These are phyloP conservation scores for Hypotaenidia okinawae DNA, from an alignment of 2,797 vertebrate genomes.

Conservation along the genomic window DNA sequence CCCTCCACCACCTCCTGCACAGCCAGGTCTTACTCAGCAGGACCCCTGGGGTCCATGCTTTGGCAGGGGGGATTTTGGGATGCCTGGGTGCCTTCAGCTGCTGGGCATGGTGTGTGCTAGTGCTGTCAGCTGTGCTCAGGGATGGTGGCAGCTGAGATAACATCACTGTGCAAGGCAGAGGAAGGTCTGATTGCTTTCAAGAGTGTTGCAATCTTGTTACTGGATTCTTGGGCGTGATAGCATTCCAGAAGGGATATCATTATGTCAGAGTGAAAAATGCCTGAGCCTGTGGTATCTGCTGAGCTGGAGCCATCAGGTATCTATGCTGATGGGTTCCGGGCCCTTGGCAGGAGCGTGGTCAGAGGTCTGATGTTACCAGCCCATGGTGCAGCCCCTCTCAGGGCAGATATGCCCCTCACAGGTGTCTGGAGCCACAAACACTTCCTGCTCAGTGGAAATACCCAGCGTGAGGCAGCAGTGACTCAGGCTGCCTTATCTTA, in stretches of 20 bases:
- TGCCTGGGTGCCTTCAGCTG: not conserved
- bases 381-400: fast-evolving
- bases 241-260: not conserved
- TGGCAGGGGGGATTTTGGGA: not conserved
- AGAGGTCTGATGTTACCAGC: not conserved
- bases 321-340: fast-evolving
- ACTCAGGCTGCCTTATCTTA: not conserved
- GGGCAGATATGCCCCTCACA: no score
- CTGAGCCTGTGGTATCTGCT: not conserved
- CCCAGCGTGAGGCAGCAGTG: not conserved
- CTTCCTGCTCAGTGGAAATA: not conserved
- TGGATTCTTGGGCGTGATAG: not conserved
- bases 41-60: fast-evolving
- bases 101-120: fast-evolving
- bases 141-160: not conserved
- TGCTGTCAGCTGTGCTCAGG: not conserved
- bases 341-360: not conserved
- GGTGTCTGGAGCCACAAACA: fast-evolving
- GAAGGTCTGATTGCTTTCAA: not conserved
- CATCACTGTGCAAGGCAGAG: not conserved
- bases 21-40: not conserved
- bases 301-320: fast-evolving
- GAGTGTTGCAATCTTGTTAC: not conserved
- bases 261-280: not conserved
- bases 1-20: fast-evolving